These are phyloP conservation scores for Dendrolimus pini DNA, from an alignment of 2,888 invertebrate species.

Conservation along the genomic window DNA sequence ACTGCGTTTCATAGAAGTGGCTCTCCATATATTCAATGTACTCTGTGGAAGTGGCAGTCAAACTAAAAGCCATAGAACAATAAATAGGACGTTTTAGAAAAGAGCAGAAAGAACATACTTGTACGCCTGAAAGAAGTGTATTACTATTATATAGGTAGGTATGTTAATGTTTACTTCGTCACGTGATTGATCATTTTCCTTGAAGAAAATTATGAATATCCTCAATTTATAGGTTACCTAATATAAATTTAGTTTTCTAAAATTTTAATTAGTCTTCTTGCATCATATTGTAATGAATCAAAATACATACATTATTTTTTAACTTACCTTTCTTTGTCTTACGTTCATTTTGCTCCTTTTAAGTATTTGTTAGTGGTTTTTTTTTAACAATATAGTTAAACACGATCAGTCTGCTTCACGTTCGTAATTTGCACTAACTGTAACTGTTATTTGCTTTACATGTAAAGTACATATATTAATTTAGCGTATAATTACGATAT, in stretches of 20 bases:
- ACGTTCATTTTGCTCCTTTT: slow-evolving; percentile 33
- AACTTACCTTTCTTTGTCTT: slow-evolving; percentile 50
- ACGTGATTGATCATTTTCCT: neutral
- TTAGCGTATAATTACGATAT: neutral
- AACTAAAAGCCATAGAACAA: too few species aligned
- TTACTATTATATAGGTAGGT: too few species aligned
- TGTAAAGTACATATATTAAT: neutral
- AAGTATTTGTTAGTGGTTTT: neutral
- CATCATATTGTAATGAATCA: neutral
- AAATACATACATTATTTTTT: slow-evolving; percentile 4
- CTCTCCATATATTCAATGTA: too few species aligned
- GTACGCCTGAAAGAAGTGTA: too few species aligned
- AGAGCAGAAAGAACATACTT: too few species aligned
- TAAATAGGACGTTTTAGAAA: too few species aligned
- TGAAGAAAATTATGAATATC: neutral
- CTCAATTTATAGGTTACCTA: neutral
- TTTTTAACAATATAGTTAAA: neutral
- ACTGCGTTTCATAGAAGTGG: too few species aligned
- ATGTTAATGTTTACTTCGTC: neutral
- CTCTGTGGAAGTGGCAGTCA: too few species aligned
- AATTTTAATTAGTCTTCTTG: neutral
- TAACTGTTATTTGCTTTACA: neutral
- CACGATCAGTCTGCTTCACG: neutral
- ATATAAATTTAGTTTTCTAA: neutral
- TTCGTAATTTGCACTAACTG: neutral